Percentiles rank a stretch among this genome's conserved stretches.
phyloP scores from a whole-genome alignment of 2,797 vertebrate species.

The Melanotaenia pygmaea region DNA sequence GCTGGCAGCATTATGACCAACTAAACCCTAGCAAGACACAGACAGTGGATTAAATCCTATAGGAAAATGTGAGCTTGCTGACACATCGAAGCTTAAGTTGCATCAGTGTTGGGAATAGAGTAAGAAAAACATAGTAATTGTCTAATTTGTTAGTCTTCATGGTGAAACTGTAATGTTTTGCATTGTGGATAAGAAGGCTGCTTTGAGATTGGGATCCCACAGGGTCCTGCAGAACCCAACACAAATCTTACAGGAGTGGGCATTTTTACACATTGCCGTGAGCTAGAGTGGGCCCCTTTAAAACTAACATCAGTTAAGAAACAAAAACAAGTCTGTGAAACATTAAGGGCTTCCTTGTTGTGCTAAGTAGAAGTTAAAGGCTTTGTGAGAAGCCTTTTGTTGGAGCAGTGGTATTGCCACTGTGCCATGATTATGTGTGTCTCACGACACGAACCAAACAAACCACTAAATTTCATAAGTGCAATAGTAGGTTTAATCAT shows the following conservation, averaged over 20 bases:
- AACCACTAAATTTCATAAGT: slow-evolving; percentile 34
- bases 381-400: slow-evolving; percentile 7
- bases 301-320: not conserved
- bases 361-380: not conserved
- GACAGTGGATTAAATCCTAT: not conserved
- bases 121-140: not conserved
- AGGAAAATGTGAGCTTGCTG: not conserved
- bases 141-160: not conserved
- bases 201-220: too few relatives aligned
- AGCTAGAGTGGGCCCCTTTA: not conserved
- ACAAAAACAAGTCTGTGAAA: not conserved
- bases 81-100: not conserved
- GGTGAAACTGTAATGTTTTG: not conserved
- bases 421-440: slow-evolving; percentile 4
- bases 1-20: too few relatives aligned
- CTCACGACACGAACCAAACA: slow-evolving; percentile 27
- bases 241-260: too few relatives aligned
- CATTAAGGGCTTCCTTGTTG: not conserved
- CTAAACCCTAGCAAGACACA: too few relatives aligned
- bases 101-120: not conserved
- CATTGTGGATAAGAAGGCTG: not conserved
- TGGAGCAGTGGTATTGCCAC: not conserved
- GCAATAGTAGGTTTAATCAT: slow-evolving; percentile 30
- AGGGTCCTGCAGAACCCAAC: too few relatives aligned
- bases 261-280: too few relatives aligned